Evolutionary conservation across 2,113 vertebrate species (phyloP).

Genomic region (Ascaphus truei): DNA sequence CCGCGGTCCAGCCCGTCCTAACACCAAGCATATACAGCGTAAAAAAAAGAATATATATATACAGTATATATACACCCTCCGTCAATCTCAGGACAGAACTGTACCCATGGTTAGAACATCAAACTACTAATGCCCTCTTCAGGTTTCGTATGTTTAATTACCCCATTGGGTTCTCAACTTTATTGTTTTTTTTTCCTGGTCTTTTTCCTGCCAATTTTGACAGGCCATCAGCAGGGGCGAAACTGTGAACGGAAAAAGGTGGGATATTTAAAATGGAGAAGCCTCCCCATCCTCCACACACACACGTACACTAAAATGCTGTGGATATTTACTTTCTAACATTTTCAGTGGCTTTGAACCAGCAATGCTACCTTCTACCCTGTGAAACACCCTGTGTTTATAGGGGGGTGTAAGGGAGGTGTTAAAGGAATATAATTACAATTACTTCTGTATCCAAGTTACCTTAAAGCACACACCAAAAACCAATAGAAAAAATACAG

Average conservation of each 20-base stretch:
- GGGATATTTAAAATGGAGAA: too few species aligned
- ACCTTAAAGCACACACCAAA: slow-evolving; percentile 5
- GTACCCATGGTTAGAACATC: slow-evolving; percentile 65
- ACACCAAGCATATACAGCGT: slow-evolving; percentile 56
- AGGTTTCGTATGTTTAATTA: slow-evolving; percentile 44
- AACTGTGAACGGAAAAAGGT: slow-evolving; percentile 80
- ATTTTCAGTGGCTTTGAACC: slow-evolving; percentile 13
- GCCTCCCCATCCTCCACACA: too few species aligned
- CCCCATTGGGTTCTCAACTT: slow-evolving; percentile 10
- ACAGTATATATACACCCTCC: slow-evolving; percentile 55
- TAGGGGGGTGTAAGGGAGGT: neutral
- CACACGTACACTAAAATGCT: slow-evolving; percentile 16
- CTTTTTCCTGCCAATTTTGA: slow-evolving; percentile 61
- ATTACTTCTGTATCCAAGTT: neutral
- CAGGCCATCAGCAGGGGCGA: slow-evolving; percentile 61
- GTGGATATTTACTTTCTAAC: too few species aligned
- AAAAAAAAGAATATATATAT: slow-evolving; percentile 8
- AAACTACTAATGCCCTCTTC: slow-evolving; percentile 40
- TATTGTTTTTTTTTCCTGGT: slow-evolving; percentile 18
- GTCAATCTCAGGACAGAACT: slow-evolving; percentile 87
- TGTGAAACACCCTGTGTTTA: slow-evolving; percentile 12
- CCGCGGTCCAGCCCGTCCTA: slow-evolving; percentile 91
- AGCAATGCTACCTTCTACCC: neutral
- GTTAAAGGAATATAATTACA: too few species aligned
- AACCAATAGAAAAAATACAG: neutral